A percentile compares a stretch with the other conserved stretches of the same genome.
Conservation (phyloP, 2,888 invertebrate genomes). For the Caenorhabditis macrosperma region DNA sequence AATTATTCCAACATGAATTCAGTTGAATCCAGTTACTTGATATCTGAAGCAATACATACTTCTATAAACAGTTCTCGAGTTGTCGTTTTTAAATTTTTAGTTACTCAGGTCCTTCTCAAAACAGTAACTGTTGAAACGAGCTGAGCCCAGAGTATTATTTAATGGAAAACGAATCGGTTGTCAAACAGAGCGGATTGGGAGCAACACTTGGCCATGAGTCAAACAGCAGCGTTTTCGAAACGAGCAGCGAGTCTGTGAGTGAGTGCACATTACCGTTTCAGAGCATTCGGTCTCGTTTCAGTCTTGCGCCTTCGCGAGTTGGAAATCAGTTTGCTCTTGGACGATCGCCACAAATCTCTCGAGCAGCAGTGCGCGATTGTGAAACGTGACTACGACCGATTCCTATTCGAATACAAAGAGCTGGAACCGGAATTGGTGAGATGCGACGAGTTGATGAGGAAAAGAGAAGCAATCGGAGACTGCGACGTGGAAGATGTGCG, state of each 20-base stretch:
- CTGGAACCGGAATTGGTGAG: background rate
- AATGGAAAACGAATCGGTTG: too few relatives aligned
- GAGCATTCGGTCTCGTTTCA: background rate
- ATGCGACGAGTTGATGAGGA: background rate
- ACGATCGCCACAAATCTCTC: background rate
- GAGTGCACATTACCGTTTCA: background rate
- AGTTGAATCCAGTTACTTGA: too few relatives aligned
- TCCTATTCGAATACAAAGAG: background rate
- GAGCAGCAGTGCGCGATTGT: background rate
- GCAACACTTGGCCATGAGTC: too few relatives aligned
- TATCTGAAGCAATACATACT: too few relatives aligned
- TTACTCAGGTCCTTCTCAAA: too few relatives aligned
- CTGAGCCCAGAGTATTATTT: too few relatives aligned
- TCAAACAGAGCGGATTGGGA: too few relatives aligned
- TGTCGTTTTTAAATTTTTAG: too few relatives aligned
- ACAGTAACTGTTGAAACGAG: too few relatives aligned
- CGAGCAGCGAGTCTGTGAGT: too few relatives aligned
- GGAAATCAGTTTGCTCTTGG: background rate
- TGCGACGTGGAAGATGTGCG: background rate
- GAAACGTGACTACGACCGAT: background rate
- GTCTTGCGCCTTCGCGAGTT: background rate
- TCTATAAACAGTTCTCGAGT: too few relatives aligned
- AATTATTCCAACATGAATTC: too few relatives aligned
- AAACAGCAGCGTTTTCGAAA: background rate
- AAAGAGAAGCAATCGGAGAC: background rate